A percentile compares a stretch with the other conserved stretches of the same genome.
These are phyloP conservation scores for Tachysurus fulvidraco DNA, from an alignment of 2,113 vertebrate species.

Conservation along the genomic window DNA sequence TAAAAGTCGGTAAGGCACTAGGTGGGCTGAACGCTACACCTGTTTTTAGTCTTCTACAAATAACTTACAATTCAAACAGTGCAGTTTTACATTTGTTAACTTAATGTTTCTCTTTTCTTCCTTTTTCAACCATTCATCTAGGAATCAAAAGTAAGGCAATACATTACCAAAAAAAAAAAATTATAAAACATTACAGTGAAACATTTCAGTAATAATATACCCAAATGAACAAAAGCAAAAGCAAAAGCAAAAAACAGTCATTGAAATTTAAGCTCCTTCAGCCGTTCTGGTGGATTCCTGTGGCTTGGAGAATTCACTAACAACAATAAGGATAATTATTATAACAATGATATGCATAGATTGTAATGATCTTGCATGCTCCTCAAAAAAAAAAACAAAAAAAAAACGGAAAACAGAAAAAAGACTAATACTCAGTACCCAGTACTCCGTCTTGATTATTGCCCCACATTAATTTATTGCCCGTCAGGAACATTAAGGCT, in stretches of 20 bases:
- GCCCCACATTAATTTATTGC: conserved; percentile 21
- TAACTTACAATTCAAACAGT: conserved; percentile 99
- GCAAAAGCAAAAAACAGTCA: conserved; percentile 58
- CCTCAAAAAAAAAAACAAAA: conserved; percentile 67
- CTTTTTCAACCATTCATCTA: conserved; percentile 88
- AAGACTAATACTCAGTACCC: conserved; percentile 72
- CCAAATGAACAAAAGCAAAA: conserved; percentile 70
- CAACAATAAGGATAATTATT: conserved; percentile 71
- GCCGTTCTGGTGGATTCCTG: conserved; percentile 85
- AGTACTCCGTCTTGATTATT: conserved; percentile 62
- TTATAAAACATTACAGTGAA: conserved; percentile 55
- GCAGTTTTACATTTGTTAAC: conserved; percentile 97
- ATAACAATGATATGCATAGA: conserved; percentile 86
- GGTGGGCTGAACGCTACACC: conserved; percentile 85
- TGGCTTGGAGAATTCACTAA: conserved; percentile 88
- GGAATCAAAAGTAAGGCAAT: conserved; percentile 88
- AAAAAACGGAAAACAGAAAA: conserved; percentile 62
- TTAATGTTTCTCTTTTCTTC: conserved; percentile 85
- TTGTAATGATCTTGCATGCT: conserved; percentile 83
- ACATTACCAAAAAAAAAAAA: conserved; percentile 79
- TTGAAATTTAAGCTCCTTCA: conserved; percentile 85
- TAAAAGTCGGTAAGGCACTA: conserved; percentile 95
- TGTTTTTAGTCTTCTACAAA: conserved; percentile 93
- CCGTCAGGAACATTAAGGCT: conserved; percentile 15
- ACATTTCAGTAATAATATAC: conserved; percentile 86